Conservation (phyloP, 2,797 vertebrate genomes). For the Enteromius fasciolatus region DNA sequence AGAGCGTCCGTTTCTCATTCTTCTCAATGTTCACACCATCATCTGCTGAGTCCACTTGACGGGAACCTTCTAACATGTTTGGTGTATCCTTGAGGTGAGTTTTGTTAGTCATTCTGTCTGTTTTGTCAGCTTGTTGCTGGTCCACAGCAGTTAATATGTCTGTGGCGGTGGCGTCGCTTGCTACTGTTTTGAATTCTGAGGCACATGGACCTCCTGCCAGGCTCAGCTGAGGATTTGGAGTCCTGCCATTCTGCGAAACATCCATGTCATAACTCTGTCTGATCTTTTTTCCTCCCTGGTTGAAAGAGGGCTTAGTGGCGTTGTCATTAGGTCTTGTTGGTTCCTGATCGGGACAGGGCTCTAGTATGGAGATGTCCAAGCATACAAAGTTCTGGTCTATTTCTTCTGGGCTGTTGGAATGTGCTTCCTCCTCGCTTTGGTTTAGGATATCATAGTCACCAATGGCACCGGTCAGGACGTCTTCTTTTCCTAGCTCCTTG, state of each 20-base stretch:
- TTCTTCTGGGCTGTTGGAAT: slow-evolving; percentile 26
- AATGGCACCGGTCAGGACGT: slow-evolving; percentile 54
- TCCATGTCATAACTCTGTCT: slow-evolving; percentile 59
- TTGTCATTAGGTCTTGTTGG: slow-evolving; percentile 65
- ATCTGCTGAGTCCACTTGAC: slow-evolving; percentile 50
- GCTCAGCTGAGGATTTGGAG: slow-evolving; percentile 63
- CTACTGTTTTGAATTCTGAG: slow-evolving; percentile 45
- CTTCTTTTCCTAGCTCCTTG: slow-evolving; percentile 67
- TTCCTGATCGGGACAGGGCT: slow-evolving; percentile 66
- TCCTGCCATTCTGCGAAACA: slow-evolving; percentile 55
- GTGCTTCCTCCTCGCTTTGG: slow-evolving; percentile 33
- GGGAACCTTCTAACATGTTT: slow-evolving; percentile 31
- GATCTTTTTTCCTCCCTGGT: slow-evolving; percentile 60
- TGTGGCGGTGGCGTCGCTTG: slow-evolving; percentile 38
- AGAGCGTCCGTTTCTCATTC: slow-evolving; percentile 59
- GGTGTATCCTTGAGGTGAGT: slow-evolving; percentile 34
- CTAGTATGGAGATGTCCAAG: slow-evolving; percentile 59
- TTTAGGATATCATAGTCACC: slow-evolving; percentile 57
- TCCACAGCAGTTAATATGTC: slow-evolving; percentile 63
- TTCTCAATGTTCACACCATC: slow-evolving; percentile 68
- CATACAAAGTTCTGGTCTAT: slow-evolving; percentile 53
- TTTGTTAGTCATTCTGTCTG: slow-evolving; percentile 47
- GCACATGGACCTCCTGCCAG: slow-evolving; percentile 52
- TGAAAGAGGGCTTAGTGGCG: slow-evolving; percentile 58
- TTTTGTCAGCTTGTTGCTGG: slow-evolving; percentile 48